Evolutionary conservation across 2,797 vertebrate genomes (phyloP).

Genomic region (Malacoctenus gilli): DNA sequence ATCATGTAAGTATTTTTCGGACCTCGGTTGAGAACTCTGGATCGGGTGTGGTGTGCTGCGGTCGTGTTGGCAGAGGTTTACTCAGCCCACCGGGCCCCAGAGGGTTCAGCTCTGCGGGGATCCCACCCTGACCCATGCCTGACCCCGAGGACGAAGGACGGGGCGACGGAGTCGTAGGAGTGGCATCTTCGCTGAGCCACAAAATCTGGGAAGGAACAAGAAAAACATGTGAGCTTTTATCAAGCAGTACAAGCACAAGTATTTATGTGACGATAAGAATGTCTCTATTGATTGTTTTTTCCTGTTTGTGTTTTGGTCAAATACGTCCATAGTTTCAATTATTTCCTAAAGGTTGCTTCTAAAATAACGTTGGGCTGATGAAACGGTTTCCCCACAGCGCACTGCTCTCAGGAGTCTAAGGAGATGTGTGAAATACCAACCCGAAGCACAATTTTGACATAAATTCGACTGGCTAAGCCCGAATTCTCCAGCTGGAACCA

Average conservation of each 20-base stretch:
- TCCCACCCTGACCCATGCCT: conserved; percentile 54
- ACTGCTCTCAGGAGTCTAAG: too few species aligned
- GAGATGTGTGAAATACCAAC: conserved; percentile 68
- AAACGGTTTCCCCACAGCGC: too few species aligned
- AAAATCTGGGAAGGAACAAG: conserved; percentile 78
- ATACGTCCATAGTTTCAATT: too few species aligned
- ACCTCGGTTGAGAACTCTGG: conserved; percentile 89
- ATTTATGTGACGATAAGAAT: too few species aligned
- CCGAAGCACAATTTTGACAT: conserved; percentile 88
- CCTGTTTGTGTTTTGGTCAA: too few species aligned
- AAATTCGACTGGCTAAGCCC: conserved; percentile 86
- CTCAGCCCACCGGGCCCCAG: conserved; percentile 68
- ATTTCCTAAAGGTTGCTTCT: conserved; percentile 3
- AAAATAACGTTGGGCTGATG: too few species aligned
- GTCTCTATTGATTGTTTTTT: too few species aligned
- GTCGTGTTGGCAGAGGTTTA: conserved; percentile 71
- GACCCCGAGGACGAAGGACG: conserved; percentile 57
- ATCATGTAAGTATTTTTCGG: conserved; percentile 9
- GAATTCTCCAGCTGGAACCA: conserved; percentile 91
- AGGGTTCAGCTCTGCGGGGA: conserved; percentile 51
- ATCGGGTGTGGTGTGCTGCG: conserved; percentile 83
- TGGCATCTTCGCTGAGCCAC: conserved; percentile 83
- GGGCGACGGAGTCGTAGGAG: conserved; percentile 74
- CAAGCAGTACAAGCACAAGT: too few species aligned
- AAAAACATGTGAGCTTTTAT: neutral